These are phyloP conservation scores for Pterocles orientalis DNA, from an alignment of 2,113 vertebrate genomes.

Conservation along the genomic window DNA sequence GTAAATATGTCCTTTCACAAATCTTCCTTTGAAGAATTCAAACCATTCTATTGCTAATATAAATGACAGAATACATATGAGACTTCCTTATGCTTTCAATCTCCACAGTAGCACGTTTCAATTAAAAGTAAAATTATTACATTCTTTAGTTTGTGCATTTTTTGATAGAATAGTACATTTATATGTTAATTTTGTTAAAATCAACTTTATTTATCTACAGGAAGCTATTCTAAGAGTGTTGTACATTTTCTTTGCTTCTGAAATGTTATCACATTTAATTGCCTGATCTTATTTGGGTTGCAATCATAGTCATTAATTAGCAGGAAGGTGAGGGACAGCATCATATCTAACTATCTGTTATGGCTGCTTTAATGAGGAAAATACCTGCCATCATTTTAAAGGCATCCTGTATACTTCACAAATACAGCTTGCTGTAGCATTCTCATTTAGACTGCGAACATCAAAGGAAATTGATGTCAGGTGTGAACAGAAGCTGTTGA, in stretches of 20 bases:
- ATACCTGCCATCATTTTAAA: slow-evolving; percentile 85
- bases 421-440: slow-evolving; percentile 84
- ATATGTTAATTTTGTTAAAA: slow-evolving; percentile 83
- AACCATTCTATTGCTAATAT: background rate
- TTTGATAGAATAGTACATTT: slow-evolving; percentile 80
- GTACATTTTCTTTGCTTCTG: slow-evolving; percentile 81
- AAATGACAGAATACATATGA: background rate
- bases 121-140: slow-evolving; percentile 79
- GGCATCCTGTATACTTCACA: slow-evolving; percentile 82
- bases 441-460: slow-evolving; percentile 87
- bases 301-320: slow-evolving; percentile 91
- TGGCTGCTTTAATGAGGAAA: slow-evolving; percentile 89
- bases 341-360: slow-evolving; percentile 87
- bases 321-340: slow-evolving; percentile 90
- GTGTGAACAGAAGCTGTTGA: slow-evolving; percentile 87
- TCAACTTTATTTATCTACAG: slow-evolving; percentile 83
- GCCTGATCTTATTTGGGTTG: slow-evolving; percentile 89
- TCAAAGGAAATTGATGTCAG: slow-evolving; percentile 90
- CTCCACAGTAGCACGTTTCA: slow-evolving; percentile 66
- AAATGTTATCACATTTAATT: slow-evolving; percentile 95
- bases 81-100: slow-evolving; percentile 46
- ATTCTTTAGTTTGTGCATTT: slow-evolving; percentile 65
- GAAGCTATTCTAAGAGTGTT: slow-evolving; percentile 78
- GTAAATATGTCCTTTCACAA: background rate
- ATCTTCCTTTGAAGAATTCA: slow-evolving; percentile 14